Conservation (phyloP, 1,140 invertebrate species). For the Caenorhabditis latens region DNA sequence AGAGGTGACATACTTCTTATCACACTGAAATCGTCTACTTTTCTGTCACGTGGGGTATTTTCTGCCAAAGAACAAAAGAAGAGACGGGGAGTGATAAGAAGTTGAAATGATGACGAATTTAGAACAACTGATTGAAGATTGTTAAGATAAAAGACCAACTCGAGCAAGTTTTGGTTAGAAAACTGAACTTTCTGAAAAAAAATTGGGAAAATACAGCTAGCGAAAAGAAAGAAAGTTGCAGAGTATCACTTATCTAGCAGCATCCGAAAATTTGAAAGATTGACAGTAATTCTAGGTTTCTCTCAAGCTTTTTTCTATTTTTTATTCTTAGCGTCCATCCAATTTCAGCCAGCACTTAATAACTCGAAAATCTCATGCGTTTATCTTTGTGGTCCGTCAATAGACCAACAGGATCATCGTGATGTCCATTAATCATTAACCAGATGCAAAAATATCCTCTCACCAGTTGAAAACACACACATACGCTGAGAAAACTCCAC, state of each 20-base stretch:
- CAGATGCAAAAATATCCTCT: neutral
- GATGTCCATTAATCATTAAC: constrained; percentile 35
- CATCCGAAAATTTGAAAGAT: too few species aligned
- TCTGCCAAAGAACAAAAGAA: neutral
- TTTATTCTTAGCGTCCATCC: too few species aligned
- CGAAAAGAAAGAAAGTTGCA: too few species aligned
- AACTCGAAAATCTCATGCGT: neutral
- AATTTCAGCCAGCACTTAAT: too few species aligned
- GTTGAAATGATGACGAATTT: neutral
- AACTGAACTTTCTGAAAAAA: too few species aligned
- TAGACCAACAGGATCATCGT: neutral
- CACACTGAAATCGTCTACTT: constrained; percentile 17
- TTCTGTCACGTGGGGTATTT: constrained; percentile 29
- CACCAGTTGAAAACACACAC: neutral
- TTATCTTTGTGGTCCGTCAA: too few species aligned
- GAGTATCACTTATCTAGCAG: too few species aligned
- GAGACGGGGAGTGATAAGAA: neutral
- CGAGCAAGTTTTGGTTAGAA: neutral
- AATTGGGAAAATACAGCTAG: too few species aligned
- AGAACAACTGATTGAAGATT: neutral
- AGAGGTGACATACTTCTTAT: neutral
- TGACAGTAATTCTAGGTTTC: too few species aligned
- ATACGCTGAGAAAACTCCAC: neutral
- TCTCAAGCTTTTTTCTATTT: too few species aligned
- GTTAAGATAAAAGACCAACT: neutral